Evolutionary conservation across 1,140 invertebrate genomes (phyloP).

Genomic region (Druon quercuslanigerum): DNA sequence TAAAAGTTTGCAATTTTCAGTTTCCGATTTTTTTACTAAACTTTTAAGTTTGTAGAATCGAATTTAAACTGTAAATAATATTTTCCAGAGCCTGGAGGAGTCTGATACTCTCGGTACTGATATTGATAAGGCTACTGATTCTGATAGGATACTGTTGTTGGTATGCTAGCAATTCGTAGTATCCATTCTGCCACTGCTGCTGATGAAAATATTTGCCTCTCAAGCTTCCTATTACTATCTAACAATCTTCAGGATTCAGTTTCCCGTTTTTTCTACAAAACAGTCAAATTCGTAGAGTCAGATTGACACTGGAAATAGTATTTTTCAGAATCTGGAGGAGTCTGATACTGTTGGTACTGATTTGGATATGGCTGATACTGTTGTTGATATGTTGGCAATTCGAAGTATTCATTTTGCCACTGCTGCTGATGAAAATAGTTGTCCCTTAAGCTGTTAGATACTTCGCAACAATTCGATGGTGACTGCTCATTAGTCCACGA

Average conservation of each 20-base stretch:
- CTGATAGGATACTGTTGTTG: too few species aligned
- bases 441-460: background rate
- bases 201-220: background rate
- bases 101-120: too few species aligned
- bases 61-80: background rate
- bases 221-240: background rate
- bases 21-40: background rate
- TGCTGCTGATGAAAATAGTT: conserved; percentile 9
- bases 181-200: background rate
- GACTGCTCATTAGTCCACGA: background rate
- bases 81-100: background rate
- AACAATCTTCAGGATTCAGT: background rate
- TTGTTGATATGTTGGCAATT: conserved; percentile 1
- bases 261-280: background rate
- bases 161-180: background rate
- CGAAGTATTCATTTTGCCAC: background rate
- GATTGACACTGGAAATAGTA: background rate
- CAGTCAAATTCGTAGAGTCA: background rate
- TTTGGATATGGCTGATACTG: background rate
- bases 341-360: conserved; percentile 10
- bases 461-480: background rate
- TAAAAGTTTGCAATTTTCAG: background rate
- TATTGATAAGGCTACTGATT: too few species aligned
- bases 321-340: background rate
- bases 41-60: background rate